Percentiles rank a stretch among this genome's conserved stretches.
These are phyloP conservation scores for Dicerorhinus sumatrensis DNA, from an alignment of 2,113 vertebrate species.

Conservation along the genomic window DNA sequence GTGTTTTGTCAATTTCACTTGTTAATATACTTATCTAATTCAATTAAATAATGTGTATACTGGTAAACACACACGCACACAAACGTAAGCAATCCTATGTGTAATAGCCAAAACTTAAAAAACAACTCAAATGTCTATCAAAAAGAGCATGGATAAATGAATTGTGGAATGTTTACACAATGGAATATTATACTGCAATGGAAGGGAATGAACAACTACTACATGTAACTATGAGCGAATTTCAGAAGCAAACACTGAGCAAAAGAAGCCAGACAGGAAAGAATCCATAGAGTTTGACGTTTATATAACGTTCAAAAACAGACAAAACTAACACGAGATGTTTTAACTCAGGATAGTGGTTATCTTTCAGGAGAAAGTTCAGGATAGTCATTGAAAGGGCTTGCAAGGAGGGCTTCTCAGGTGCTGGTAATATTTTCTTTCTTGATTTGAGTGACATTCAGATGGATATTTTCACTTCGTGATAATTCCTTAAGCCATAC, in stretches of 20 bases:
- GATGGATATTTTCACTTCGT: neutral
- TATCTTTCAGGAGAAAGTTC: neutral
- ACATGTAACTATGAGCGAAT: neutral
- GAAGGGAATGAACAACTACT: neutral
- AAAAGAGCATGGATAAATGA: neutral
- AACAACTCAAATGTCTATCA: neutral
- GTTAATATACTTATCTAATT: neutral
- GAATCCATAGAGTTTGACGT: neutral
- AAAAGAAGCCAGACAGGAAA: neutral
- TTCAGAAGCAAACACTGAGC: conserved; percentile 7
- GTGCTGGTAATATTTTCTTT: neutral
- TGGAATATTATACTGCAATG: neutral
- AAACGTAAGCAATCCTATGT: neutral
- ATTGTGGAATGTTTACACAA: neutral
- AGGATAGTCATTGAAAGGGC: neutral
- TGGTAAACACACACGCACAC: neutral
- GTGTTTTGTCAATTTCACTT: neutral
- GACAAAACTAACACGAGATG: neutral
- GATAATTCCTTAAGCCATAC: neutral
- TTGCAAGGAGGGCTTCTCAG: rapidly evolving
- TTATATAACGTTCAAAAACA: neutral
- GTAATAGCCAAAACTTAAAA: neutral
- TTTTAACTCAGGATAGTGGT: neutral
- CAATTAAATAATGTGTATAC: neutral
- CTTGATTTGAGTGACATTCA: neutral